Evolutionary conservation across 2,113 vertebrate genomes (phyloP).

Genomic region (Bothrops jararaca): DNA sequence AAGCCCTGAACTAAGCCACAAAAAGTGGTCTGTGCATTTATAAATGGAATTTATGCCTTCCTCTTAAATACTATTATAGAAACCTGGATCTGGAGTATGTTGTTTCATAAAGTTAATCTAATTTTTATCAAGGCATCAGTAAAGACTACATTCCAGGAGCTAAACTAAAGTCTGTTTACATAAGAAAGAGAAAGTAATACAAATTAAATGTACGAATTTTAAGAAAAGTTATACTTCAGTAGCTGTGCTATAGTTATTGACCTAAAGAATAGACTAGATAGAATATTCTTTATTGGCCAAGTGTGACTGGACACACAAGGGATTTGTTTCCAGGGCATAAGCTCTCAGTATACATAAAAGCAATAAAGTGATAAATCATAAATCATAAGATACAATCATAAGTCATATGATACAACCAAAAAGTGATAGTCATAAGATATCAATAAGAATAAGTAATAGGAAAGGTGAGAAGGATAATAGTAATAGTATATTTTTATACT

Average conservation of each 20-base stretch:
- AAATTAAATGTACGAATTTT: background rate
- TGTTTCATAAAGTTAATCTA: background rate
- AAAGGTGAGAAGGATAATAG: too few relatives aligned
- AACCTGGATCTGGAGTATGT: background rate
- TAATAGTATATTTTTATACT: too few relatives aligned
- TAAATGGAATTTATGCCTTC: background rate
- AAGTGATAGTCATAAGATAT: too few relatives aligned
- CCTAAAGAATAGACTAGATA: background rate
- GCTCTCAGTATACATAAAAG: too few relatives aligned
- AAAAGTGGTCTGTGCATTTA: background rate
- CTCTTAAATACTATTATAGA: background rate
- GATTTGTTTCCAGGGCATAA: too few relatives aligned
- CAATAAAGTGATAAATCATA: too few relatives aligned
- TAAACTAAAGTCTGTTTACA: background rate
- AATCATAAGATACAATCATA: too few relatives aligned
- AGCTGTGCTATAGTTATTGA: background rate
- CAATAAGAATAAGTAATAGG: too few relatives aligned
- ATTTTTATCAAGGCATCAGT: background rate
- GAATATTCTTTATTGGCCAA: too few relatives aligned
- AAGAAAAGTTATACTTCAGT: too few relatives aligned
- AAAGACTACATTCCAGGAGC: background rate
- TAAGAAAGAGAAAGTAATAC: background rate
- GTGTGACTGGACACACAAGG: too few relatives aligned
- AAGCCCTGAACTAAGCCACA: background rate
- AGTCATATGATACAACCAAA: too few relatives aligned